phyloP scores from a whole-genome alignment of 2,888 invertebrate species.

The Leptopterna dolabrata region DNA sequence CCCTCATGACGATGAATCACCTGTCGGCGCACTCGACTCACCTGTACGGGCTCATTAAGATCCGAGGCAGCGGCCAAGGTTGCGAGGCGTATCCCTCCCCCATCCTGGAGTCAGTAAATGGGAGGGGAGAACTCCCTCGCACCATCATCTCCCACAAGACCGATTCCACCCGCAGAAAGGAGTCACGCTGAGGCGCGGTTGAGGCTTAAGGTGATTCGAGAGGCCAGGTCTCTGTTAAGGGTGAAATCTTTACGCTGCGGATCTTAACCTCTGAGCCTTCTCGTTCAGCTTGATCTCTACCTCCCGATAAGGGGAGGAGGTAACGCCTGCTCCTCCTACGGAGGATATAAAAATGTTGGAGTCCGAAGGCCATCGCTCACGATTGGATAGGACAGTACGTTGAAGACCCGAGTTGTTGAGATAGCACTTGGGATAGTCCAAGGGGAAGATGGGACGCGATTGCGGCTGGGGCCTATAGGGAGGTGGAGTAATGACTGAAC shows the following conservation, averaged over 20 bases:
- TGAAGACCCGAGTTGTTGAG: background rate
- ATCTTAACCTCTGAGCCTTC: background rate
- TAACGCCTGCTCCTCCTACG: background rate
- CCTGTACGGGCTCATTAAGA: conserved; percentile 52
- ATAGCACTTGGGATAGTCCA: background rate
- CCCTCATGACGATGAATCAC: conserved; percentile 51
- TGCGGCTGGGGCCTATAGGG: background rate
- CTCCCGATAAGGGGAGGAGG: background rate
- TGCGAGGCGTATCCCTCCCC: background rate
- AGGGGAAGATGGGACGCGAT: conserved; percentile 19
- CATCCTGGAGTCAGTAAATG: background rate
- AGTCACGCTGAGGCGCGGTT: background rate
- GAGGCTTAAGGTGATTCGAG: background rate
- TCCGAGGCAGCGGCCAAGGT: conserved; percentile 12
- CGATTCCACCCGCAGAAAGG: background rate
- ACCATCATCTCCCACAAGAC: background rate
- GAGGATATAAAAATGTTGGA: background rate
- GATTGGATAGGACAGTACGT: conserved; percentile 4
- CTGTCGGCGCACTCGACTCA: conserved; percentile 51
- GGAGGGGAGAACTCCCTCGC: background rate
- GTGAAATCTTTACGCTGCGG: background rate
- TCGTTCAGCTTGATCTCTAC: background rate
- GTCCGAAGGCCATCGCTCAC: conserved; percentile 6
- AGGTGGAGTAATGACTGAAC: conserved; percentile 19
- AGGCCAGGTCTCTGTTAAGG: background rate